phyloP scores from a whole-genome alignment of 2,888 invertebrate species.

The Pseudococcus longispinus region DNA sequence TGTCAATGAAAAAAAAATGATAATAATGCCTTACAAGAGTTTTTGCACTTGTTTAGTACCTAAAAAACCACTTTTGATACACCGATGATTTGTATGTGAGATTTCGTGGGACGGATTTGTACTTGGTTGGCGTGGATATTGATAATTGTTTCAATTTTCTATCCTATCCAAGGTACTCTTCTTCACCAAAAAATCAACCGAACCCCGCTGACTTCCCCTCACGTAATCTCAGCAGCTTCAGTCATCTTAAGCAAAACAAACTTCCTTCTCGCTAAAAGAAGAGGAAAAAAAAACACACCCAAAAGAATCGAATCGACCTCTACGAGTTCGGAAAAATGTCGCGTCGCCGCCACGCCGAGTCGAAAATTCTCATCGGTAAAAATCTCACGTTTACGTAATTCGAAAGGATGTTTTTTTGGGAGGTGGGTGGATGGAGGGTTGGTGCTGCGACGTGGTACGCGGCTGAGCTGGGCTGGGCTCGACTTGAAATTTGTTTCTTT shows the following conservation, averaged over 20 bases:
- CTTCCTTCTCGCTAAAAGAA: not conserved
- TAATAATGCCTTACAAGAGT: no score
- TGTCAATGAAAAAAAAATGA: no score
- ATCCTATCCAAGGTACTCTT: no score
- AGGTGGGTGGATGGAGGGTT: not conserved
- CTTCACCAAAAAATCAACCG: no score
- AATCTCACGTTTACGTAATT: constrained; percentile 25
- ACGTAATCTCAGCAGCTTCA: not conserved
- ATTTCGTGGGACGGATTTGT: no score
- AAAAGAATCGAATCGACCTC: not conserved
- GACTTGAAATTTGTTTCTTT: constrained; percentile 16
- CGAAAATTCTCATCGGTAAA: constrained; percentile 29
- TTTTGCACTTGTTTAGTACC: no score
- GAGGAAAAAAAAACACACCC: no score
- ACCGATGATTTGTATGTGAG: no score
- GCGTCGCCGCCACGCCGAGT: not conserved
- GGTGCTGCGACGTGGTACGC: not conserved
- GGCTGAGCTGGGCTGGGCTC: not conserved
- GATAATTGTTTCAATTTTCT: no score
- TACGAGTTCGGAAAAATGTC: not conserved
- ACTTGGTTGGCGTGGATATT: no score
- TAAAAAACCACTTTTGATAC: no score
- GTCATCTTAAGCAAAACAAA: not conserved
- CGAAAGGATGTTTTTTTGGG: constrained; percentile 34
- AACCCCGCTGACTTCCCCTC: no score